These are phyloP conservation scores for Antheraea assamensis DNA, from an alignment of 2,888 invertebrate species.

Conservation along the genomic window DNA sequence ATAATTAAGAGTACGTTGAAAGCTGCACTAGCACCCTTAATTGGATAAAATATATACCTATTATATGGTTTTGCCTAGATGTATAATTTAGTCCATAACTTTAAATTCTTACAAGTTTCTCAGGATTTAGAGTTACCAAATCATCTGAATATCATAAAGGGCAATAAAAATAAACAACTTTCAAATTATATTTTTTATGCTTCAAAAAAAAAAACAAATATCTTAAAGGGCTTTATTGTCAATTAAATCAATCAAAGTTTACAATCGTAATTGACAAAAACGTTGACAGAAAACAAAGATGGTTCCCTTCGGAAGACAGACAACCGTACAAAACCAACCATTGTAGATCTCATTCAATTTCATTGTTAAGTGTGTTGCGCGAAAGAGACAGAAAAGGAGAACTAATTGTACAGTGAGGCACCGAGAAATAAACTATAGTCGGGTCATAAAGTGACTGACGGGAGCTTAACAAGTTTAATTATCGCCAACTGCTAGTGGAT, in stretches of 20 bases:
- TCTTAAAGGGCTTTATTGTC: too few species aligned
- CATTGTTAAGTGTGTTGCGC: not conserved
- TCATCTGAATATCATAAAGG: not conserved
- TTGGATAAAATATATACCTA: too few species aligned
- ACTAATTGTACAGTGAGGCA: constrained; percentile 3
- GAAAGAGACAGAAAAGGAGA: constrained; percentile 1
- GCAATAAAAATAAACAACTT: not conserved
- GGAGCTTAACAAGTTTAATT: constrained; percentile 52
- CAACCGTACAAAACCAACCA: not conserved
- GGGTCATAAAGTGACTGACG: constrained; percentile 41
- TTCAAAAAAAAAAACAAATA: too few species aligned
- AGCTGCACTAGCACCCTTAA: too few species aligned
- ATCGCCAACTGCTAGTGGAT: constrained; percentile 25
- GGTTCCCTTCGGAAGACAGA: not conserved
- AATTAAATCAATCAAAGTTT: not conserved
- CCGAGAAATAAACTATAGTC: not conserved
- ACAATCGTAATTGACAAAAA: not conserved
- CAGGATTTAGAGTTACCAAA: not conserved
- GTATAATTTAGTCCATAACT: not conserved
- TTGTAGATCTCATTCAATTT: constrained; percentile 3
- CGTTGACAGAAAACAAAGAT: not conserved
- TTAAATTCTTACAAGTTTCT: not conserved
- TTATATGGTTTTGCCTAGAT: too few species aligned
- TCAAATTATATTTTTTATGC: not conserved
- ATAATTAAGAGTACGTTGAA: too few species aligned